A percentile compares a stretch with the other conserved stretches of the same genome.
Conservation (phyloP, 92 coral and sea anemone genomes). For the Siderastrea siderea region DNA sequence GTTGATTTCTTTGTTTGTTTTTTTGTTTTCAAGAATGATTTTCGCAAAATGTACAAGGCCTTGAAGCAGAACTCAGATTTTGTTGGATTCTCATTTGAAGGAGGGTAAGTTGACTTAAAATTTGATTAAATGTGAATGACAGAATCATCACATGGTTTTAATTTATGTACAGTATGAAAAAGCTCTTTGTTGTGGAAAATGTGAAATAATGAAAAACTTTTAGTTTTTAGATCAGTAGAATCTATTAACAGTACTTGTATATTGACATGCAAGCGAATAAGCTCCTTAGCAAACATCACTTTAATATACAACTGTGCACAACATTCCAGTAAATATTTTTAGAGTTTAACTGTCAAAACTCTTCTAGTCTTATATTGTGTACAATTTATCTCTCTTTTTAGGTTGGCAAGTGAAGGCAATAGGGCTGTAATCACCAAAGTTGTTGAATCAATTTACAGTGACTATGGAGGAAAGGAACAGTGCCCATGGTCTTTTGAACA, state of each 20-base stretch:
- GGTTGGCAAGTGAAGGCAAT: background rate
- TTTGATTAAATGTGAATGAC: background rate
- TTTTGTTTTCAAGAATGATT: background rate
- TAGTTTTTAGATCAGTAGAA: too few relatives aligned
- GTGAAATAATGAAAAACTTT: too few relatives aligned
- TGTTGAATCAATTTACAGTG: background rate
- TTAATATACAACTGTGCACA: background rate
- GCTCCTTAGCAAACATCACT: too few relatives aligned
- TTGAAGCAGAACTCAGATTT: background rate
- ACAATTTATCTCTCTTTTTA: background rate
- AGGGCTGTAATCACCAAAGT: background rate
- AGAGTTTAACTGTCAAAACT: background rate
- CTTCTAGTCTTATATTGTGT: background rate
- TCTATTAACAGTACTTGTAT: too few relatives aligned
- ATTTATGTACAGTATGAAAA: too few relatives aligned
- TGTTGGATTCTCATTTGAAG: slow-evolving; percentile 5
- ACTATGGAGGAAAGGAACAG: background rate
- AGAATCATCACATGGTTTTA: too few relatives aligned
- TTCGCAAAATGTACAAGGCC: background rate
- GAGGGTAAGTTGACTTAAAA: background rate
- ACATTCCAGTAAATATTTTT: background rate
- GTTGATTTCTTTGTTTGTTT: background rate
- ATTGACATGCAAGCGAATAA: too few relatives aligned
- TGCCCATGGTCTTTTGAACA: background rate
- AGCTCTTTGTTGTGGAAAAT: too few relatives aligned